Conservation (phyloP, 53 echinoderm and acorn worm genomes). For the Arbacia lixula region DNA sequence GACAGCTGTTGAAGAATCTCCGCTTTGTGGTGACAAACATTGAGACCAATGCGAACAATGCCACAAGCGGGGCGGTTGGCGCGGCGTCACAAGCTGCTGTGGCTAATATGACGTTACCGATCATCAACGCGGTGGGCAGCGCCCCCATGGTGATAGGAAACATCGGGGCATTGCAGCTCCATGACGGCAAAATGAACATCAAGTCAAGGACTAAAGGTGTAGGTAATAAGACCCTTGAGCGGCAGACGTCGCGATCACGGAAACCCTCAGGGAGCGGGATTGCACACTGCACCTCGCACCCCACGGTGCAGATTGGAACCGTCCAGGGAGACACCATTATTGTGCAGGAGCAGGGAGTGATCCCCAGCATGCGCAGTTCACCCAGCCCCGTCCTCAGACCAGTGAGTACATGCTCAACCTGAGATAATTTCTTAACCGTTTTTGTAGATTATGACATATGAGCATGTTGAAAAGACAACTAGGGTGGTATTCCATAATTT, state of each 20-base stretch:
- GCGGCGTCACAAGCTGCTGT: constrained; percentile 60
- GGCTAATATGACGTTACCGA: constrained; percentile 77
- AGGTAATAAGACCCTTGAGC: constrained; percentile 56
- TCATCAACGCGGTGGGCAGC: constrained; percentile 82
- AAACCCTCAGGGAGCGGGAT: constrained; percentile 64
- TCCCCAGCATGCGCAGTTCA: constrained; percentile 64
- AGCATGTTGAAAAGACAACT: too few relatives aligned
- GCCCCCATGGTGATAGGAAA: constrained; percentile 84
- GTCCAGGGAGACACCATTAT: constrained; percentile 44
- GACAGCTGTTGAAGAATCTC: constrained; percentile 79
- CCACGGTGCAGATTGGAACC: constrained; percentile 51
- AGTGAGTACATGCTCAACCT: too few relatives aligned
- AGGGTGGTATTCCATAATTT: too few relatives aligned
- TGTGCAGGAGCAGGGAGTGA: constrained; percentile 54
- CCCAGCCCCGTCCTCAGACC: constrained; percentile 85
- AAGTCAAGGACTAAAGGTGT: constrained; percentile 88
- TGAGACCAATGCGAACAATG: constrained; percentile 82
- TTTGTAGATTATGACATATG: too few relatives aligned
- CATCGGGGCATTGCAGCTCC: constrained; percentile 82
- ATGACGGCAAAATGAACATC: constrained; percentile 91
- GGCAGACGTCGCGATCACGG: constrained; percentile 58
- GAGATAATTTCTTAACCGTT: too few relatives aligned
- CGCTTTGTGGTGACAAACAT: constrained; percentile 97
- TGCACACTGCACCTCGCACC: constrained; percentile 22
- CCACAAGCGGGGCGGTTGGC: constrained; percentile 38